Conservation (phyloP, 2,888 invertebrate species). For the Andrena flavipes region DNA sequence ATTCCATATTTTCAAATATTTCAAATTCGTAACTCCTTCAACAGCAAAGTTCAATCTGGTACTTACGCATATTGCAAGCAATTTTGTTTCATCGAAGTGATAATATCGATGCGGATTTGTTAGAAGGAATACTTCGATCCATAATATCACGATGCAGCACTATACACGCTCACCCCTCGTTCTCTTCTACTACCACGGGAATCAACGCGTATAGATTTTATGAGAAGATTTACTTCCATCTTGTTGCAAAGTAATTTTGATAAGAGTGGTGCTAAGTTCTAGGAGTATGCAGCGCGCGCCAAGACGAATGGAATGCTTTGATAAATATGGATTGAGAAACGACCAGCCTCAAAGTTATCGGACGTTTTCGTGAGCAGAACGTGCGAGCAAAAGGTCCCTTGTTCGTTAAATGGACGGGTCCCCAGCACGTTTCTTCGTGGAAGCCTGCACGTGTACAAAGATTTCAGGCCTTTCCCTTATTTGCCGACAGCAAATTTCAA, state of each 20-base stretch:
- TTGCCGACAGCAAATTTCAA: slow-evolving; percentile 48
- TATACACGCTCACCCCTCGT: not conserved
- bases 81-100: no score
- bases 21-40: no score
- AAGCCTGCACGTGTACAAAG: slow-evolving; percentile 16
- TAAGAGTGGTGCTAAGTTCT: not conserved
- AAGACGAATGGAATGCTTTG: not conserved
- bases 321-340: slow-evolving; percentile 6
- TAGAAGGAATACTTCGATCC: not conserved
- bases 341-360: not conserved
- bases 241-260: slow-evolving; percentile 7
- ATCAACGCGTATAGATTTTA: not conserved
- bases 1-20: not conserved
- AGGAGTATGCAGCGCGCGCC: not conserved
- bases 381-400: slow-evolving; percentile 8
- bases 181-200: not conserved
- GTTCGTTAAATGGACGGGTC: not conserved
- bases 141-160: not conserved
- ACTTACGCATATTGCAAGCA: no score
- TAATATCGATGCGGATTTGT: not conserved
- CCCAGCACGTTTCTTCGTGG: not conserved
- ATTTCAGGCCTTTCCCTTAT: slow-evolving; percentile 51
- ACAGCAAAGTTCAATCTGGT: no score
- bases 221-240: not conserved
- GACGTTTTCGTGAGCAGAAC: not conserved